Evolutionary conservation across 2,113 vertebrate species (phyloP), one percentile per base, ranked within the genome.

Genomic region (Cygnus atratus): DNA sequence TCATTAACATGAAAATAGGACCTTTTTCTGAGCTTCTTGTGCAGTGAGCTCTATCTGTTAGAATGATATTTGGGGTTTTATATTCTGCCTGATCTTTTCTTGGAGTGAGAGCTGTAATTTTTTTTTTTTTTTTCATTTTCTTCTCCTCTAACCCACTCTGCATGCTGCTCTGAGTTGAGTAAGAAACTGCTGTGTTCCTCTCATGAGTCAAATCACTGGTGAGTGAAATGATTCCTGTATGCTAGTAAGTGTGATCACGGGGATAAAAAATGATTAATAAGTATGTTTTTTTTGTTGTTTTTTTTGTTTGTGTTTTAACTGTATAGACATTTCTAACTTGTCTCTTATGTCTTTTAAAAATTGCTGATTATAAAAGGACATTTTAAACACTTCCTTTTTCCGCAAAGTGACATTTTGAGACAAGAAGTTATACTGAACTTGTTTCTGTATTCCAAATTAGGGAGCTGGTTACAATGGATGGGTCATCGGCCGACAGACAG

Each of bases 391-490:
- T 55, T 39, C 48, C 8, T 71, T 72, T 72, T 91, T 46, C 13
- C 44, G 50, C 31, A 25, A 87, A 35, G 54, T 33, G 28, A 2
- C 39, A n/a, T 77, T 76, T 84, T 88, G 35, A 65, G 28, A 39
- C 6, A 58, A 22, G 24, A 37, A 55, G 5, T 15, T 79, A 35
- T n/a, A 84, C 68, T 92, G 59, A 80, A 13, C 9, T 59, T 31
- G 3, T 9, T 72, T 71, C 58, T 90, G 0, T 80, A 3, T 74
- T 43, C n/a, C 33, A 68, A 75, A 78, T 74, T 33, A 99, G 99
- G 99, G 99, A 43, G 99, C 98, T 41, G 95, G 99, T 74, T 98
- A 99, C 95, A 99, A 99, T 1, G 98, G 99, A 55, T 99, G 99
- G 99, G 98, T 98, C 21, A 99, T 98, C 0, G 99, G 99, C 21